These are phyloP conservation scores for Leptoclinus maculatus DNA, from an alignment of 2,797 vertebrate genomes.

Conservation along the genomic window DNA sequence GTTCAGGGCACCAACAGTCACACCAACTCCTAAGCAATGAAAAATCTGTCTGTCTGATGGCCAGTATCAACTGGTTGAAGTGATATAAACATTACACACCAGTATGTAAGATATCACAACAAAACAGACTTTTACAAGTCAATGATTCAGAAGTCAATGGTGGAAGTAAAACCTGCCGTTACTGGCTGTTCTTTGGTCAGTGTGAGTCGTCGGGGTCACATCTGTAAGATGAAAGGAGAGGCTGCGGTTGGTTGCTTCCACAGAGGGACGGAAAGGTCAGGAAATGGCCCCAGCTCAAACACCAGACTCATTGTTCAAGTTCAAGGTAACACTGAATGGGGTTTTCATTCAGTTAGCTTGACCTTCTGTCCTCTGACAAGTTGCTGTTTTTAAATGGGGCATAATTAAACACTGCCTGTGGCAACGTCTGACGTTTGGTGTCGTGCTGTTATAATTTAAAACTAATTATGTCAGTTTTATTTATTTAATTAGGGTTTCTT, in stretches of 20 bases:
- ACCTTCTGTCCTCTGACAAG: constrained; percentile 54
- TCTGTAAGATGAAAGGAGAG: constrained; percentile 81
- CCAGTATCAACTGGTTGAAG: background rate
- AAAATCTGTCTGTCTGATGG: background rate
- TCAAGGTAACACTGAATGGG: constrained; percentile 81
- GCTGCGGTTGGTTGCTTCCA: constrained; percentile 74
- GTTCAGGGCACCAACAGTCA: constrained; percentile 21
- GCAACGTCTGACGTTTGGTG: constrained; percentile 54
- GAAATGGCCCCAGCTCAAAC: constrained; percentile 80
- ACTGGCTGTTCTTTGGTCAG: constrained; percentile 63
- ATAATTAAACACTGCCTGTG: constrained; percentile 65
- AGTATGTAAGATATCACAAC: background rate
- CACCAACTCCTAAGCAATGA: constrained; percentile 5
- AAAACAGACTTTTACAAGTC: constrained; percentile 34
- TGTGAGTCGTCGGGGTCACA: constrained; percentile 65
- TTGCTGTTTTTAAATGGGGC: constrained; percentile 57
- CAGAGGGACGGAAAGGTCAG: constrained; percentile 79
- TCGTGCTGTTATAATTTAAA: constrained; percentile 65
- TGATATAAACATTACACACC: constrained; percentile 4
- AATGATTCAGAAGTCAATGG: constrained; percentile 30
- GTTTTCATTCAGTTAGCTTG: constrained; percentile 73
- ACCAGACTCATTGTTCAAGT: constrained; percentile 84
- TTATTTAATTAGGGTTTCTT: constrained; percentile 57
- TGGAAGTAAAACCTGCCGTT: constrained; percentile 53
- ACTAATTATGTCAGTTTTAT: constrained; percentile 73